Evolutionary conservation across 2,797 vertebrate species (phyloP), one percentile per base, ranked within the genome.

Genomic region (Leptatherina wallacei): DNA sequence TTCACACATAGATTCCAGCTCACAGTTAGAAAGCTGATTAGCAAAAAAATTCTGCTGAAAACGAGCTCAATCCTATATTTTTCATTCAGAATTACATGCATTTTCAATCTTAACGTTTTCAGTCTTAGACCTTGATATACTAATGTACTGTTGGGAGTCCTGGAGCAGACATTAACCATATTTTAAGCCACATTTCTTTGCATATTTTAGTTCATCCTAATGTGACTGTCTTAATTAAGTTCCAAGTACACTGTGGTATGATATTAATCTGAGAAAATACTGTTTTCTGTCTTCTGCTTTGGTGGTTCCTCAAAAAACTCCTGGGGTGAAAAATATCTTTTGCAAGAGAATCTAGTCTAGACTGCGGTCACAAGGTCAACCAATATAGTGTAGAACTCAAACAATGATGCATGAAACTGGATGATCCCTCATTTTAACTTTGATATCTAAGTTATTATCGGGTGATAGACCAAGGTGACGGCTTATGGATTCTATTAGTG

Each of bases 401-500:
- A 63, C 52, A n/a, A 14, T 36, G 35, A 9, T 6, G 29, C 20
- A 18, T 29, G n/a, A 49, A 44, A 52, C 68, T 27, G 24, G 38
- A 57, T 40, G 35, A 57, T 44, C 52, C 32, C 11, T 29, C 18
- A 6, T 51, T 56, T 51, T 67, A 68, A 24, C 3, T 63, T 62
- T 68, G 33, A 69, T 27, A 52, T 20, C 12, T 22, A 11, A 55
- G 60, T 49, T 30, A 49, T 58, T 11, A 38, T 72, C 47, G 52
- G 14, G 8, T 59, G 24, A 60, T 67, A n/a, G 60, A 22, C 9
- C 9, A 5, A 69, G 59, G 55, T 54, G 11, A 0, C 32, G n/a
- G 56, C n/a, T 63, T 44, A 33, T 65, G 56, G 54, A 58, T 57
- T 61, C 33, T 49, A 49, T 65, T 60, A 35, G 16, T 59, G 42